Percentiles rank a stretch among this genome's conserved stretches.
phyloP scores from a whole-genome alignment of 1,140 invertebrate species.

The Cepaea nemoralis region DNA sequence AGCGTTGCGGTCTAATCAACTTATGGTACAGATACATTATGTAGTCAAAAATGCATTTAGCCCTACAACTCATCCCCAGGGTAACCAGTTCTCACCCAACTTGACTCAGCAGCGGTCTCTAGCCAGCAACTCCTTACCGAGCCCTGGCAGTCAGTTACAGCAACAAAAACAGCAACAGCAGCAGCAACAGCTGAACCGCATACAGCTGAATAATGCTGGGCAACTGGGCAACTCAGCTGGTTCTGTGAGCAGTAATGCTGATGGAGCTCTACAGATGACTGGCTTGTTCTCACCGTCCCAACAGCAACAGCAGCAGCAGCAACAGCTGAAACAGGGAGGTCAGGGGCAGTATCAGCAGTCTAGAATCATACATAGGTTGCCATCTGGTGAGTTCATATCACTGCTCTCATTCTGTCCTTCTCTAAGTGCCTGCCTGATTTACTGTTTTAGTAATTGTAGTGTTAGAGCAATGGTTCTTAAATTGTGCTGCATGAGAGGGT shows the following conservation, averaged over 20 bases:
- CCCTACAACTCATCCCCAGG: slow-evolving; percentile 34
- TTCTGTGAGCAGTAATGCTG: background rate
- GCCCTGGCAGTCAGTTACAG: slow-evolving; percentile 41
- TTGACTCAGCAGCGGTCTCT: slow-evolving; percentile 58
- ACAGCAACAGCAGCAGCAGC: slow-evolving; percentile 47
- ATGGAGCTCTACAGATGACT: background rate
- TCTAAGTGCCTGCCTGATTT: no score
- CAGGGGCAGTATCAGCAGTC: slow-evolving; percentile 54
- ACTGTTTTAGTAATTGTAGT: no score
- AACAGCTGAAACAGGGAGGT: slow-evolving; percentile 53
- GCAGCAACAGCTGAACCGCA: background rate
- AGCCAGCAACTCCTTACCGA: slow-evolving; percentile 57
- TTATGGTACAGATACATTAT: no score
- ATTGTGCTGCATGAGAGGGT: no score
- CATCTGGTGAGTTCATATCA: slow-evolving; percentile 16
- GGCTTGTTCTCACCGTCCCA: background rate
- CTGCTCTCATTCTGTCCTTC: no score
- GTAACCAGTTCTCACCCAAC: slow-evolving; percentile 49
- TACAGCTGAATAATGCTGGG: background rate
- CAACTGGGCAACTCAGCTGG: background rate
- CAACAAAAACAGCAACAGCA: background rate
- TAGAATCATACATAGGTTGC: slow-evolving; percentile 54
- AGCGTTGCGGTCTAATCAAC: no score
- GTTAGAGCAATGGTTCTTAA: no score
- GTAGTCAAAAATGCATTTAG: no score